Evolutionary conservation across 2,797 vertebrate genomes (phyloP).

Genomic region (Fistularia tabacaria): DNA sequence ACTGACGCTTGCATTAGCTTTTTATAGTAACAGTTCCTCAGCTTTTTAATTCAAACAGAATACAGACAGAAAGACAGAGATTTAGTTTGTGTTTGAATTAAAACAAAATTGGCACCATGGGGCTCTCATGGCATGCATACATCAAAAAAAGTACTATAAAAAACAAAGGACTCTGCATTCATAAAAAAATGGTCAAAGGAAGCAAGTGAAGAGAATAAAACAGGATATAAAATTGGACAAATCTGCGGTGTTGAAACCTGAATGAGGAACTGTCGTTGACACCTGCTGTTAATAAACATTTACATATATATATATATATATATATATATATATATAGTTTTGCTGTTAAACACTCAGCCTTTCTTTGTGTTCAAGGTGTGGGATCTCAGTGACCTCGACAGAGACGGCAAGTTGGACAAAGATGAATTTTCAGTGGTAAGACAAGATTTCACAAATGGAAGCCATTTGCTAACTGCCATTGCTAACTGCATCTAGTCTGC

Average conservation of each 20-base stretch:
- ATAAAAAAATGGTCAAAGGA: no score
- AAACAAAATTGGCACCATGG: no score
- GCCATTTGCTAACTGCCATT: no score
- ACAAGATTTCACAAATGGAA: conserved; percentile 7
- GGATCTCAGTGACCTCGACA: conserved; percentile 97
- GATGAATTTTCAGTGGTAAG: conserved; percentile 97
- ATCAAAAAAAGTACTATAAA: no score
- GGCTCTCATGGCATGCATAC: no score
- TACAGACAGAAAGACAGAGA: no score
- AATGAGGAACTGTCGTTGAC: conserved; percentile 5
- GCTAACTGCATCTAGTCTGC: no score
- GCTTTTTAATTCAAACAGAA: no score
- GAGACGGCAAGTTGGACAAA: conserved; percentile 94
- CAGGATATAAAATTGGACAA: conserved; percentile 4
- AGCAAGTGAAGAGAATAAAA: conserved; percentile 1
- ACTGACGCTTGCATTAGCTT: neutral
- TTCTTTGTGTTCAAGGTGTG: conserved; percentile 82
- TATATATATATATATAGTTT: conserved; percentile 7
- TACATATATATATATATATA: conserved; percentile 3
- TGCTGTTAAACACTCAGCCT: conserved; percentile 1
- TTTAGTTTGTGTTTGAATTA: no score
- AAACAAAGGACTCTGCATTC: no score
- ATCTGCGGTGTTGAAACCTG: neutral
- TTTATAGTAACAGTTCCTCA: neutral
- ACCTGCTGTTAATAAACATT: no score